Evolutionary conservation across 2,888 invertebrate species (phyloP).

Genomic region (Drosophila macrospina): DNA sequence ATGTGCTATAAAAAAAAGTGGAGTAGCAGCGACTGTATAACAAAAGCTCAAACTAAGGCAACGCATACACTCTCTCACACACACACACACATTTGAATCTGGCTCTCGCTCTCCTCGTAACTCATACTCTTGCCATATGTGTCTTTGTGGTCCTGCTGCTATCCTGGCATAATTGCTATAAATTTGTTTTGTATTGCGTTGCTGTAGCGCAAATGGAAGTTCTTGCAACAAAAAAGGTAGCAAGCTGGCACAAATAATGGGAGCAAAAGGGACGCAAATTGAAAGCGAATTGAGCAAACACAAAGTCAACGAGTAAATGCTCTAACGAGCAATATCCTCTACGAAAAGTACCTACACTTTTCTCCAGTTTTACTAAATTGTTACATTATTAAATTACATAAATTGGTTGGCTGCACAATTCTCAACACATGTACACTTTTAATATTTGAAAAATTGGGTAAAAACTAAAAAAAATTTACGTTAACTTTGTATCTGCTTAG

Average conservation of each 20-base stretch:
- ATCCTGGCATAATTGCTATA: constrained; percentile 68
- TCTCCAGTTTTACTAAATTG: no score
- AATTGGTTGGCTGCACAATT: no score
- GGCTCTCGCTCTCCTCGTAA: not conserved
- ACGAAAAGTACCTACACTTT: no score
- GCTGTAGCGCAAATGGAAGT: constrained; percentile 57
- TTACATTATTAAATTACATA: no score
- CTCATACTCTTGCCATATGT: constrained; percentile 18
- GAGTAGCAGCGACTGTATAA: constrained; percentile 61
- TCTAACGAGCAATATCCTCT: constrained; percentile 4
- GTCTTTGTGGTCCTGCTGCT: constrained; percentile 36
- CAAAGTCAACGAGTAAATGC: constrained; percentile 19
- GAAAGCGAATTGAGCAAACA: not conserved
- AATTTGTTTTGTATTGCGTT: constrained; percentile 55
- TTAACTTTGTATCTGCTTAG: no score
- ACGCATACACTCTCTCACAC: constrained; percentile 10
- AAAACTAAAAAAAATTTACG: no score
- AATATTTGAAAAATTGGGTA: no score
- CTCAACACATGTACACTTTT: no score
- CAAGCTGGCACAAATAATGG: constrained; percentile 18
- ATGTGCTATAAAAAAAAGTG: constrained; percentile 52
- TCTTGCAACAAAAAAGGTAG: constrained; percentile 32
- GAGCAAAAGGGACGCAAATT: constrained; percentile 30
- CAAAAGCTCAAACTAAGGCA: constrained; percentile 38
- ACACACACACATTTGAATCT: constrained; percentile 21